Percentiles rank a stretch among this genome's conserved stretches.
Conservation (phyloP, 23 tunicate species). For the Styela clava region DNA sequence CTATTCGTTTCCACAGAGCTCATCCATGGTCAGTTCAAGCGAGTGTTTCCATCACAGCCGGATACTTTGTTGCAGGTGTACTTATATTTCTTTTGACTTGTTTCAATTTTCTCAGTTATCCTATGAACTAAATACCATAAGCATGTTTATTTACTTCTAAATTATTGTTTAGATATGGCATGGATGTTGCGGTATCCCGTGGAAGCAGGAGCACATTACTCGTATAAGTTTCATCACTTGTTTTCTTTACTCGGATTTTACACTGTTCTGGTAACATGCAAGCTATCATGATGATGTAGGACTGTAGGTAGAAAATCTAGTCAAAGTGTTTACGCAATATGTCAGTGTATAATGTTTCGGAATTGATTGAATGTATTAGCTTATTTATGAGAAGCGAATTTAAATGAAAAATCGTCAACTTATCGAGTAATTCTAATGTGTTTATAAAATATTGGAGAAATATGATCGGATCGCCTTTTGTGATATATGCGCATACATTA, state of each 20-base stretch:
- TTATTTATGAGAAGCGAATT: not conserved
- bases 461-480: too few species aligned
- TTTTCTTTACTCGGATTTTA: not conserved
- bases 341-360: too few species aligned
- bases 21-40: not conserved
- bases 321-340: too few species aligned
- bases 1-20: not conserved
- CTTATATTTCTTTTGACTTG: not conserved
- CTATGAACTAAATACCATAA: not conserved
- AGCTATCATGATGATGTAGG: not conserved
- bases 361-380: not conserved
- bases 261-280: not conserved
- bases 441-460: too few species aligned
- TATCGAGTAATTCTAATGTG: too few species aligned
- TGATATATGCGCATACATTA: too few species aligned
- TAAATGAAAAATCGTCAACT: too few species aligned
- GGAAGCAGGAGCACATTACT: not conserved
- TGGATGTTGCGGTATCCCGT: not conserved
- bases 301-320: not conserved
- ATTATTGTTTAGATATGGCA: not conserved
- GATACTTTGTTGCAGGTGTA: not conserved
- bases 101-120: too few species aligned
- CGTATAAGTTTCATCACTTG: not conserved
- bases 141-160: not conserved
- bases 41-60: not conserved